Percentiles rank a stretch among this genome's conserved stretches.
These are phyloP conservation scores for Petrolisthes manimaculis DNA, from an alignment of 2,888 invertebrate genomes.

Conservation along the genomic window DNA sequence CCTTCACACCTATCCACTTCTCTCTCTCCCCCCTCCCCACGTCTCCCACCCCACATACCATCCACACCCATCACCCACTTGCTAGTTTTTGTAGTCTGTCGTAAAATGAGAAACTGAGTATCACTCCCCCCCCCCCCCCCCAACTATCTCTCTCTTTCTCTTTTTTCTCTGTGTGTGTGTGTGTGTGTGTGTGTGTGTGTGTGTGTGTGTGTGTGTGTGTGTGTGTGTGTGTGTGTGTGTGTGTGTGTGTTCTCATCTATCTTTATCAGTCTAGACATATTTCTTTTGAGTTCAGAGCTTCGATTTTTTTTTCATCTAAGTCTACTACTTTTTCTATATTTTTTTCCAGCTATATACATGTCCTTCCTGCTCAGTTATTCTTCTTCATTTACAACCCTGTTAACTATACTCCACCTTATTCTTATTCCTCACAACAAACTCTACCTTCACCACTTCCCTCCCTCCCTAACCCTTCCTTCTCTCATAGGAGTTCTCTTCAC, in stretches of 20 bases:
- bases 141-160: neutral
- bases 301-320: neutral
- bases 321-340: neutral
- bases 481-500: no score
- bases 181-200: neutral
- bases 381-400: neutral
- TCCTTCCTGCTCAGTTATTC: neutral
- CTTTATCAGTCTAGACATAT: neutral
- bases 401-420: neutral
- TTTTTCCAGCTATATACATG: neutral
- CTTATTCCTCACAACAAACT: neutral
- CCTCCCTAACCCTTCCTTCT: neutral
- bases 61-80: neutral
- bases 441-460: neutral
- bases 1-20: neutral
- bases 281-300: neutral
- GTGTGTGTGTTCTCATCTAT: no score
- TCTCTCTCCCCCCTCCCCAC: neutral
- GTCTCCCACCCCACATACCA: conserved; percentile 5
- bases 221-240: neutral
- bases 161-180: no score
- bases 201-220: neutral
- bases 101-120: conserved; percentile 15
- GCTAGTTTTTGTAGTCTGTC: conserved; percentile 6
- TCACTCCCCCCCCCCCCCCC: neutral